Evolutionary conservation across 2,113 vertebrate species (phyloP).

Genomic region (Gopherus flavomarginatus): DNA sequence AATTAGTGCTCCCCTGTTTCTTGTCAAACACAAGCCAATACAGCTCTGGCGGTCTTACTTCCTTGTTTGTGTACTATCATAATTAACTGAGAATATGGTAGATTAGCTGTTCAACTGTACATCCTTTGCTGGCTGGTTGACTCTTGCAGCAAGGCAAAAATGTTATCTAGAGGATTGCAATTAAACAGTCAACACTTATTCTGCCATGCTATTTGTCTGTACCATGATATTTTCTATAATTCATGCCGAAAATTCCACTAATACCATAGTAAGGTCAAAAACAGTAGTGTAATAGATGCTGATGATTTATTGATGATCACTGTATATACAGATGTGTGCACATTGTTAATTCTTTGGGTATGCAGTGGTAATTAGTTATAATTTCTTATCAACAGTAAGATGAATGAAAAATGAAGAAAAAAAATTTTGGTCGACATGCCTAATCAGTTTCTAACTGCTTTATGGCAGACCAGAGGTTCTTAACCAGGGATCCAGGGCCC

Average conservation of each 20-base stretch:
- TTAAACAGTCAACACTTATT: slow-evolving; percentile 50
- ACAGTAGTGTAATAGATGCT: neutral
- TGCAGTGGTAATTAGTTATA: neutral
- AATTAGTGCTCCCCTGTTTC: neutral
- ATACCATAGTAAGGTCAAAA: slow-evolving; percentile 11
- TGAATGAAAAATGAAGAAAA: neutral
- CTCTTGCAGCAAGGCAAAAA: slow-evolving; percentile 34
- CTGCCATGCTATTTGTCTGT: slow-evolving; percentile 33
- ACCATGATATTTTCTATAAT: slow-evolving; percentile 26
- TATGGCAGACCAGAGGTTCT: neutral
- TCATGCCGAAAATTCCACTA: slow-evolving; percentile 12
- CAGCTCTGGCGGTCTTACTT: neutral
- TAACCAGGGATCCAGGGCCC: too few relatives aligned
- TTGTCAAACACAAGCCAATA: neutral
- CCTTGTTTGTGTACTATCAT: neutral
- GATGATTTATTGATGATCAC: neutral
- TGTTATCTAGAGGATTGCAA: slow-evolving; percentile 38
- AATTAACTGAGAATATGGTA: neutral
- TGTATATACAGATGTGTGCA: neutral
- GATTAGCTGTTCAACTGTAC: neutral
- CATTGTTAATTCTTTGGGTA: neutral
- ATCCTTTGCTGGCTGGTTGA: slow-evolving; percentile 15
- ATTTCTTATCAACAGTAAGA: neutral
- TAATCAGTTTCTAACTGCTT: neutral
- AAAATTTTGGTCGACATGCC: neutral